A percentile compares a stretch with the other conserved stretches of the same genome.
Evolutionary conservation across 1,140 invertebrate genomes (phyloP).

Genomic region (Babylonia areolata): DNA sequence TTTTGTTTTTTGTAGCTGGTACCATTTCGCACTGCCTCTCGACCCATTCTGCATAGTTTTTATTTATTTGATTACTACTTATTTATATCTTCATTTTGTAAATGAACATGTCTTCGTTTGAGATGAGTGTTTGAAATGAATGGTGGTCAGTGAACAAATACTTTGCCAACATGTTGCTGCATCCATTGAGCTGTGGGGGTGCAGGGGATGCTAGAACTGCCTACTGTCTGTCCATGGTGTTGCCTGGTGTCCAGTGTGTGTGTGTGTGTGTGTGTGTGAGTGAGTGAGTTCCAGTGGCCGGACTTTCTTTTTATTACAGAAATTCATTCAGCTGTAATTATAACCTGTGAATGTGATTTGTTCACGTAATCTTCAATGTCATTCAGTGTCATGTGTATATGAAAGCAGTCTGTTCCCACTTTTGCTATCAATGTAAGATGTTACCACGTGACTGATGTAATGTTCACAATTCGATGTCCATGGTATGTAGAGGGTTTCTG

Average conservation of each 20-base stretch:
- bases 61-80: neutral
- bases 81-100: neutral
- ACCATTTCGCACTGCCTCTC: neutral
- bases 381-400: neutral
- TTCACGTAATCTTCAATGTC: neutral
- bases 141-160: neutral
- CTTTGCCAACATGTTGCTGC: neutral
- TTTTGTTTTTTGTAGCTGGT: too few species aligned
- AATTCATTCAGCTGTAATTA: neutral
- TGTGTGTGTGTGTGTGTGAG: neutral
- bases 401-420: constrained; percentile 12
- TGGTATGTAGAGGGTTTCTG: neutral
- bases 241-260: neutral
- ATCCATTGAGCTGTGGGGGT: neutral
- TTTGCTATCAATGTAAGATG: neutral
- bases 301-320: neutral
- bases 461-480: neutral
- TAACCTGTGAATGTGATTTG: constrained; percentile 14
- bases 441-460: neutral
- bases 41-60: neutral
- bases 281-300: too few species aligned
- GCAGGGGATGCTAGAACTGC: neutral
- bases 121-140: neutral
- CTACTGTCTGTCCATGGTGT: neutral
- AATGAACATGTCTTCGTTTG: neutral